Conservation (phyloP, 2,113 vertebrate genomes). For the Condylura cristata region DNA sequence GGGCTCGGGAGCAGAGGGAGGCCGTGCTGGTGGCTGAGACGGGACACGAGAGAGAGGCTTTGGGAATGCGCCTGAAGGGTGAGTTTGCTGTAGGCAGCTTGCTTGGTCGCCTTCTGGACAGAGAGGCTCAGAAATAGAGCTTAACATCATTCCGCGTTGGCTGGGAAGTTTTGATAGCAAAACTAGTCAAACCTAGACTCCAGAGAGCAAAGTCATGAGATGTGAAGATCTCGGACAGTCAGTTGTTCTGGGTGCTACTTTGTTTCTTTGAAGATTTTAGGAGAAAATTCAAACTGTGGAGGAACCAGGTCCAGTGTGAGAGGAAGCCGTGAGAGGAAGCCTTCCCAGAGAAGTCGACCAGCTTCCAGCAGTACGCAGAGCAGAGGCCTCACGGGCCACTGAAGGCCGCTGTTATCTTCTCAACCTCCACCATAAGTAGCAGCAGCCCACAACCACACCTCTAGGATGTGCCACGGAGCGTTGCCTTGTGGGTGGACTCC, state of each 20-base stretch:
- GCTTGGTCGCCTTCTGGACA: neutral
- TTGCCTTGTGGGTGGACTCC: too few relatives aligned
- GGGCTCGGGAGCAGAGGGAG: neutral
- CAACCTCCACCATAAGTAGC: too few relatives aligned
- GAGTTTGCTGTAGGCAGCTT: neutral
- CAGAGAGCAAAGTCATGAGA: neutral
- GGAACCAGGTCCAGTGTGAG: neutral
- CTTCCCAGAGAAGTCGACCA: neutral
- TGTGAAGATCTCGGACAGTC: neutral
- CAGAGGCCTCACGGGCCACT: neutral
- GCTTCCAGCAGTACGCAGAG: neutral
- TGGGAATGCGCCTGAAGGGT: neutral
- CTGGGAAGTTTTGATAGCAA: neutral
- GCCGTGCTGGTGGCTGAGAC: neutral
- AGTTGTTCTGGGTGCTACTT: neutral
- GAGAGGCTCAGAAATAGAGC: neutral
- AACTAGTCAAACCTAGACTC: neutral
- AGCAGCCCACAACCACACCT: too few relatives aligned
- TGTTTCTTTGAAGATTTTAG: neutral
- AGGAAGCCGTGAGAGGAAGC: too few relatives aligned
- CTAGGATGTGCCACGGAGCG: too few relatives aligned
- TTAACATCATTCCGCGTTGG: neutral
- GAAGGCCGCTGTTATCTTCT: neutral
- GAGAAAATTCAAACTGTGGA: neutral
- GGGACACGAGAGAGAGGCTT: neutral